Evolutionary conservation across 2,797 vertebrate genomes (phyloP), one percentile per base, ranked within the genome.

Genomic region (Sebastes glaucus): DNA sequence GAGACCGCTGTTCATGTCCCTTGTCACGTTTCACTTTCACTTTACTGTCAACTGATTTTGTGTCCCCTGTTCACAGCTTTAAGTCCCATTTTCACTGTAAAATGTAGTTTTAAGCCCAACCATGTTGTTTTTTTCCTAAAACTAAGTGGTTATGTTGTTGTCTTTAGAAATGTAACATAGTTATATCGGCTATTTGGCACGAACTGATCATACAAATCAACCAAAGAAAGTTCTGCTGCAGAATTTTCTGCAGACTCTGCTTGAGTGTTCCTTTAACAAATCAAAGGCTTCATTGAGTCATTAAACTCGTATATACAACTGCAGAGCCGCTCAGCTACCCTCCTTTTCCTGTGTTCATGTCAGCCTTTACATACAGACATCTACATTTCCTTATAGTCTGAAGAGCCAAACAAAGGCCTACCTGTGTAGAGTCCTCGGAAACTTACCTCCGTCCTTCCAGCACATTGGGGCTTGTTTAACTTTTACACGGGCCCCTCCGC

Each of bases 391-490:
- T 86, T 68, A 65, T 28, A 56, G 89, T 83, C 87, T 80, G 87
- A 78, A 7, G 53, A 53, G 77, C 76, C 69, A 78, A 78, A 94
- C 92, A 93, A 94, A 93, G 91, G 42, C 88, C 84, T 87, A 91
- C 92, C 92, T 93, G 89, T 93, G 88, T 81, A 8, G 30, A 72
- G 61, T 77, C 56, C 74, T 77, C 56, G 91, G 89, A 92, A 93
- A 93, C 87, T 89, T 86, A 87, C 87, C 85, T 86, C 61, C 55
- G 55, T 85, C 59, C 82, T 86, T 93, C 92, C 92, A 90, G 89
- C 81, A 62, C 81, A 71, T 42, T 70, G 63, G 79, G 82, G 66
- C 88, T 87, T 87, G 84, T 92, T 92, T 88, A 81, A 84, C 81
- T 90, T 87, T 80, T 32, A 77, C 85, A 63, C 5, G 64, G 67